phyloP scores from a whole-genome alignment of 2,888 invertebrate species.

The Allophyes oxyacanthae region DNA sequence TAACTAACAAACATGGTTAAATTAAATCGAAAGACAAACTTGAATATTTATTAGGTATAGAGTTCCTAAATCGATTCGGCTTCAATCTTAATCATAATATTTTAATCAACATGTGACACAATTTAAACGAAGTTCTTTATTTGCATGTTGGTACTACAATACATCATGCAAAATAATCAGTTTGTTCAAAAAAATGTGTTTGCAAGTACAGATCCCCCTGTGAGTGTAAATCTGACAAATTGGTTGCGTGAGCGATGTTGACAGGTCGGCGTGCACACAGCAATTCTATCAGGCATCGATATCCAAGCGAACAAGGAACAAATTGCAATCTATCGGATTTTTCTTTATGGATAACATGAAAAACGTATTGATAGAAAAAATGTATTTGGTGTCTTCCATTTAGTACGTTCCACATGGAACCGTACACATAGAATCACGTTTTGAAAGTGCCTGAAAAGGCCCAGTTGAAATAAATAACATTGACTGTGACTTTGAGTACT shows the following conservation, averaged over 20 bases:
- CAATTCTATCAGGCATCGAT: constrained; percentile 34
- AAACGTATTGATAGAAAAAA: not conserved
- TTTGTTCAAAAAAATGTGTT: constrained; percentile 21
- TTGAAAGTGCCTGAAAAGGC: too few relatives aligned
- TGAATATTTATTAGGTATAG: too few relatives aligned
- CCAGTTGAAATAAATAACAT: too few relatives aligned
- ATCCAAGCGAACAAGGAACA: constrained; percentile 12
- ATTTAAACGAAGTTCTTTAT: not conserved
- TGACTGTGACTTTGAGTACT: too few relatives aligned
- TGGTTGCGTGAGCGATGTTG: constrained; percentile 44
- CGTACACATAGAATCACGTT: too few relatives aligned
- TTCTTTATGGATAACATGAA: not conserved
- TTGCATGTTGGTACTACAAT: not conserved
- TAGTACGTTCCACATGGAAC: too few relatives aligned
- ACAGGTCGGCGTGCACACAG: constrained; percentile 31
- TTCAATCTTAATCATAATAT: too few relatives aligned
- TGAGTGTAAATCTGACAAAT: constrained; percentile 48
- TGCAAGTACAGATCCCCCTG: constrained; percentile 14
- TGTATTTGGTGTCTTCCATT: not conserved
- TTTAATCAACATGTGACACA: too few relatives aligned
- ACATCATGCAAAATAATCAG: constrained; percentile 11
- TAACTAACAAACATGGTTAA: too few relatives aligned
- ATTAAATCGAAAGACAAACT: too few relatives aligned
- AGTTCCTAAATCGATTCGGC: too few relatives aligned
- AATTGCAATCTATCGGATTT: constrained; percentile 17